Evolutionary conservation across 2,113 vertebrate species (phyloP), one percentile per base, ranked within the genome.

Genomic region (Pelmatolapia mariae): DNA sequence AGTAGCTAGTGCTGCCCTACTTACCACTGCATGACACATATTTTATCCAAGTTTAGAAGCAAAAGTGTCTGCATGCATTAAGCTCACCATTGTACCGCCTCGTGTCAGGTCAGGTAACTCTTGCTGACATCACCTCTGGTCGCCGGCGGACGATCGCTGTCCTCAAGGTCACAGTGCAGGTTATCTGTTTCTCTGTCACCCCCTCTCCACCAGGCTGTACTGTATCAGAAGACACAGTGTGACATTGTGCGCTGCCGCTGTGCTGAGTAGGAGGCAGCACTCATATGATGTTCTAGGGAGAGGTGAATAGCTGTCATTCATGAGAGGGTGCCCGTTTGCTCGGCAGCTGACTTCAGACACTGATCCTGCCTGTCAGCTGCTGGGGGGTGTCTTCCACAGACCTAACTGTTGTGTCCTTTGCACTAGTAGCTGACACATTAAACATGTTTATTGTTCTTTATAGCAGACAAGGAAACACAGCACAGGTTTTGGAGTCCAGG

Each of bases 251-350:
- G 10, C 78, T 40, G 54, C 33, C 4, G 1, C 87, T 71, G 87
- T 86, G 86, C 88, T 78, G 92, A 92, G 93, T 91, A 87, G 95
- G 95, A 95, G 93, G 89, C 90, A 71, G 89, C 78, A 10, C 91
- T 94, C 95, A 94, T 95, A 95, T 95, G 95, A 95, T 95, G 88
- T 71, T 83, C 59, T 40, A 59, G 89, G 61, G 84, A 33, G 90
- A 84, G 92, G 87, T 94, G 94, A 96, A 96, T 95, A 47, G 93
- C 85, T 89, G 91, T 94, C 94, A 95, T 95, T 96, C 93, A 95
- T 85, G 38, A 43, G 87, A 63, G 63, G 68, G 86, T 7, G 73
- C 13, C 89, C 83, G 52, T 85, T 94, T 89, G 87, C 88, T 73
- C 47, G 50, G 81, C 93, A 93, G 93, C 94, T 94, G 87, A 89